Evolutionary conservation across 2,113 vertebrate species (phyloP).

Genomic region (Nibea albiflora): DNA sequence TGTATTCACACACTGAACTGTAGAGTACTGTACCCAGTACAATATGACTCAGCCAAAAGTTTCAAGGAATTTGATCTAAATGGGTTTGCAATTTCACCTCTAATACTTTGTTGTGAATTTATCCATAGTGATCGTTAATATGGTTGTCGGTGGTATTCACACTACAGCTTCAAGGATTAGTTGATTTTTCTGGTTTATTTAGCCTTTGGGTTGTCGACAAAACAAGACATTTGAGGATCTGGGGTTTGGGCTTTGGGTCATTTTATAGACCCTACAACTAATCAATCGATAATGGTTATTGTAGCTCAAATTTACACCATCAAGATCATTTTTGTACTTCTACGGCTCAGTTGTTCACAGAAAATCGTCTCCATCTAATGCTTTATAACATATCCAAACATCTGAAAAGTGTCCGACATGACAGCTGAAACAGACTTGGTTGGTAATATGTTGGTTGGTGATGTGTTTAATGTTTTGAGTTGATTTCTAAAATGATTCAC

Average conservation of each 20-base stretch:
- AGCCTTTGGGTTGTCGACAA: too few species aligned
- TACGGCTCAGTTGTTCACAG: not conserved
- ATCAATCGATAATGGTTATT: too few species aligned
- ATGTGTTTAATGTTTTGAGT: not conserved
- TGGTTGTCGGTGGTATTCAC: not conserved
- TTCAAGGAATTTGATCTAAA: not conserved
- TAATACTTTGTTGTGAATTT: not conserved
- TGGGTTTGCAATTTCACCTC: not conserved
- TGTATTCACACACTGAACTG: constrained; percentile 44
- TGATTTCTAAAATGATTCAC: not conserved
- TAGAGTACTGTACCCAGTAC: constrained; percentile 13
- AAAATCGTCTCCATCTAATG: not conserved
- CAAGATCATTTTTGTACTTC: not conserved
- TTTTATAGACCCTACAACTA: too few species aligned
- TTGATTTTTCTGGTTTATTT: too few species aligned
- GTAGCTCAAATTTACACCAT: not conserved
- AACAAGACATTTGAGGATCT: too few species aligned
- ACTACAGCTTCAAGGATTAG: too few species aligned
- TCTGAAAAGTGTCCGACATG: not conserved
- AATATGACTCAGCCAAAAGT: constrained; percentile 32
- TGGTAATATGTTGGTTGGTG: too few species aligned
- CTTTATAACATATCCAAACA: not conserved
- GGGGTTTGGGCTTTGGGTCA: too few species aligned
- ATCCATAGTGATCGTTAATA: not conserved
- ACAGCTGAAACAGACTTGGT: not conserved